Base-by-base conservation (phyloP, 1,140 invertebrate genomes). In the Cydia pomonella region DNA sequence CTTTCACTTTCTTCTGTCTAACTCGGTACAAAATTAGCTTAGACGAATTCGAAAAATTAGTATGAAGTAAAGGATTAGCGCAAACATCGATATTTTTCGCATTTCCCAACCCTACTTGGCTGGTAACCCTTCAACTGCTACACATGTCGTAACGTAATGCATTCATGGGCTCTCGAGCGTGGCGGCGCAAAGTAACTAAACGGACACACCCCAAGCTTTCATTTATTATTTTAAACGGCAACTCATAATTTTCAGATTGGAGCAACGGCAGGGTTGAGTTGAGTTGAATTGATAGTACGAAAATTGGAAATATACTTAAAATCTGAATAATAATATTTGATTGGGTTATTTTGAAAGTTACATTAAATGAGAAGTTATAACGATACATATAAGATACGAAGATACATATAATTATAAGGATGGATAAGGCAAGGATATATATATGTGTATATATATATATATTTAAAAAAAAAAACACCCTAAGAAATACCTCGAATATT, bases 171-270 rank as follows among this genome's bases (percentile, higher is more conserved):
- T 90, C 88, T 92, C 88, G 76, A 91, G 87, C 90, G 87, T 88
- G 84, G 80, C 87, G 86, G 90, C 90, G 80, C 88, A 86, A 85
- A 91, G 88, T 90, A 92, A 90, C 89, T 91, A 91, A 87, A 87
- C 82, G 80, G 69, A 75, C 80, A 82, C 79, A 78, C 78, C 74
- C 72, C 72, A 75, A 74, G 74, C 76, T 82, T 85, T 82, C 87
- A 87, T 92, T 91, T 91, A 92, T 92, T 92, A 91, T 90, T 92
- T 90, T 90, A 91, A 92, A 90, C 87, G 82, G 86, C 83, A 79
- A 80, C 85, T 84, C 84, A 86, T 88, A 86, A 85, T 84, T 85
- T 85, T 82, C 76, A 86, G 83, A 86, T 87, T 87, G 82, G 77
- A 44, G 75, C 82, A 72, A 53, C 73, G 78, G 75, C 62, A 73